Conservation (phyloP, 1,140 invertebrate genomes). For the Nephotettix cincticeps region DNA sequence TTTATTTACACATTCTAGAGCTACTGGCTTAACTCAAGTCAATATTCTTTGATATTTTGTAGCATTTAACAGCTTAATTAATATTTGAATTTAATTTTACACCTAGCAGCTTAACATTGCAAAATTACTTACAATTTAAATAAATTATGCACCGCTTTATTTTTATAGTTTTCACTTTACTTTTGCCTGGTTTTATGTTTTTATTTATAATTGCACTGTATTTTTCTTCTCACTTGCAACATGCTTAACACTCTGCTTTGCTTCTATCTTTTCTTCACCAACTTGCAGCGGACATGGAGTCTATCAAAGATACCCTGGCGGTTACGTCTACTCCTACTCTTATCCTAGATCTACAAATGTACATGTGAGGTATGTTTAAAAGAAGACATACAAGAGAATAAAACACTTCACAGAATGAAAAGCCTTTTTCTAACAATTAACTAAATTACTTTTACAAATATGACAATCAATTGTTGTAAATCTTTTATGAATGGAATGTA, state of each 20-base stretch:
- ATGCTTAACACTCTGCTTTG: slow-evolving; percentile 1
- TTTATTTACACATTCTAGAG: no score
- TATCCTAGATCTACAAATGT: not conserved
- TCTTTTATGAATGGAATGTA: no score
- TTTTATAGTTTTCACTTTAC: not conserved
- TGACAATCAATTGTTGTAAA: no score
- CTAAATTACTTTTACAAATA: no score
- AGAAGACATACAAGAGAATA: not conserved
- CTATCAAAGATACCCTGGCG: not conserved
- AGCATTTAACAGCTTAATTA: no score
- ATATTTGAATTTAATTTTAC: no score
- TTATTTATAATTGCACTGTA: not conserved
- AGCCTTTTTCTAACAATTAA: no score
- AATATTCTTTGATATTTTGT: no score
- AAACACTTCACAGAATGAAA: no score
- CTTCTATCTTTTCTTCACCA: not conserved
- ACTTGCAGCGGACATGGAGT: slow-evolving; percentile 1
- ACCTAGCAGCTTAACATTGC: no score
- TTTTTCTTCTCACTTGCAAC: not conserved
- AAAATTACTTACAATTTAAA: no score
- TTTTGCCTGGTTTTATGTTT: not conserved
- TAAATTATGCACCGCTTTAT: not conserved
- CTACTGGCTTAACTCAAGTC: no score
- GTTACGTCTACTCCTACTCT: not conserved
- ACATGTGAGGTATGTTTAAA: not conserved